Evolutionary conservation across 2,888 invertebrate species (phyloP), one percentile per base, ranked within the genome.

Genomic region (Anagyrus pseudococci): DNA sequence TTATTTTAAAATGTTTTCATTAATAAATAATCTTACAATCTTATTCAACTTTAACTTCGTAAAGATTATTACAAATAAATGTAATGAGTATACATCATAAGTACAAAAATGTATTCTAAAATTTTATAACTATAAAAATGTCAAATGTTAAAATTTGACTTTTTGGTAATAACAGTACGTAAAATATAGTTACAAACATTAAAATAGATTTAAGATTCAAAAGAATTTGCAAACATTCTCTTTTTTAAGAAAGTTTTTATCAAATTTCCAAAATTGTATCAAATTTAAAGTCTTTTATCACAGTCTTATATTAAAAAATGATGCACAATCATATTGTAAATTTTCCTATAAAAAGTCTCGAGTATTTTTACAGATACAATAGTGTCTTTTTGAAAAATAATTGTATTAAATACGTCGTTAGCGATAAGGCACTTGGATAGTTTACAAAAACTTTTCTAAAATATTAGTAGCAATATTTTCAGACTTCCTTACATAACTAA

Each of bases 241-340:
- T 2, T 37, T n/a, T 37, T 10, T 37, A 29, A 29, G 10, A 29
- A 29, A 29, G 4, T 29, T 29, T 4, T 37, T 37, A 4, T 37
- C 15, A 37, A 37, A 37, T 7, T 29, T 29, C 10, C 29, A 7
- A 37, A 37, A 25, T 49, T 22, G 25, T 15, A 52, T 50, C 43
- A 58, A 52, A 15, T 13, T 2, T 22, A 2, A 41, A 58, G 37
- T 58, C 44, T 52, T 25, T 52, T 58, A 58, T 58, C 58, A 58
- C 58, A 58, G 58, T 52, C 40, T 46, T 15, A 37, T 3, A n/a
- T 52, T 58, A 17, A 22, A 10, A 46, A 10, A 52, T 46, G 25
- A 22, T 52, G 46, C n/a, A 52, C 25, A 33, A 26, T 29, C 29
- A 47, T 26, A 37, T 46, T 55, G 0, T 37, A n/a, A 46, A 17